These are phyloP conservation scores for Lamprologus tigripictilis DNA, from an alignment of 2,113 vertebrate species.

Conservation along the genomic window DNA sequence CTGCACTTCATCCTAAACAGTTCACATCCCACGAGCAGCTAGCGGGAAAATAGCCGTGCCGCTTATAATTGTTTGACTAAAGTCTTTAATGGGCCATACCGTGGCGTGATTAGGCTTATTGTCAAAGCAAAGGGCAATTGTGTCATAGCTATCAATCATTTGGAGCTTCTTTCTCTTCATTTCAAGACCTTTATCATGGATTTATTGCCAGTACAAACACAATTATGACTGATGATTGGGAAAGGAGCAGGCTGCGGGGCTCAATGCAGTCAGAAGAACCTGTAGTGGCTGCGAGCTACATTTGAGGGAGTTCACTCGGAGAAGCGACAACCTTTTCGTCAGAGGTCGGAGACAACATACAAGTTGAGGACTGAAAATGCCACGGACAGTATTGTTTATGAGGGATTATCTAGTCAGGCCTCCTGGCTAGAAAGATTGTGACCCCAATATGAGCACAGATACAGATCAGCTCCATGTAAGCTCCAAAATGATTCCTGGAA, in stretches of 20 bases:
- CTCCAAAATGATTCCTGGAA: constrained; percentile 52
- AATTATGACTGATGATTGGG: constrained; percentile 46
- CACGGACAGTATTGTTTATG: constrained; percentile 66
- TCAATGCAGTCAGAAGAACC: constrained; percentile 8
- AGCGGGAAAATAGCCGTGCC: constrained; percentile 1
- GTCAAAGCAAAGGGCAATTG: constrained; percentile 42
- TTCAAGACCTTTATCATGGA: constrained; percentile 43
- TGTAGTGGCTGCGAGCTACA: background rate
- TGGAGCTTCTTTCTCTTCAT: constrained; percentile 9
- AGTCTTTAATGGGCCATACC: constrained; percentile 32
- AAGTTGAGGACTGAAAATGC: constrained; percentile 52
- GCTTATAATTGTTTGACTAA: constrained; percentile 36
- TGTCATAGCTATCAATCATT: constrained; percentile 32
- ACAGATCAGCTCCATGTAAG: constrained; percentile 60
- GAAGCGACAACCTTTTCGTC: constrained; percentile 38
- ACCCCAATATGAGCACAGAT: constrained; percentile 71
- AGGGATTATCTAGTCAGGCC: constrained; percentile 63
- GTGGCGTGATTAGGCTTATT: constrained; percentile 10
- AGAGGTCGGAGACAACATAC: constrained; percentile 3
- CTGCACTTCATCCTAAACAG: background rate
- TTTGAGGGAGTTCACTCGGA: constrained; percentile 29
- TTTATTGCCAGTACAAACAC: constrained; percentile 24
- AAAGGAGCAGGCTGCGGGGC: background rate
- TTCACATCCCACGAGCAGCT: background rate
- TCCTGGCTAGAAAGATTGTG: constrained; percentile 47